Evolutionary conservation across 1,140 invertebrate species (phyloP).

Genomic region (Popillia japonica): DNA sequence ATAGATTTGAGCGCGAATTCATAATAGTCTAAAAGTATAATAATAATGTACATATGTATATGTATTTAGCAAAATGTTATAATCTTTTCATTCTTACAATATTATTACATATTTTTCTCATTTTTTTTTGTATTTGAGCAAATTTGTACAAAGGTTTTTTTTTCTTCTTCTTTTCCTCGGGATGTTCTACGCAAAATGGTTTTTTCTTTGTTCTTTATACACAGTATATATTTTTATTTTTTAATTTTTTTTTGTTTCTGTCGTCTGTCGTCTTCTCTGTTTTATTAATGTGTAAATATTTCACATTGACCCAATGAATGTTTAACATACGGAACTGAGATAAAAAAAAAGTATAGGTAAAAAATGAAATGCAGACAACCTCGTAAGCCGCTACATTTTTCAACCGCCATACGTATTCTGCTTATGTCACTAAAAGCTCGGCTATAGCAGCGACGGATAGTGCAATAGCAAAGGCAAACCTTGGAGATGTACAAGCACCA

Average conservation of each 20-base stretch:
- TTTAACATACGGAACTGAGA: background rate
- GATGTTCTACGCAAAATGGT: background rate
- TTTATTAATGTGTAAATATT: too few species aligned
- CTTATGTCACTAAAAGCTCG: conserved; percentile 54
- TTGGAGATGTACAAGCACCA: conserved; percentile 59
- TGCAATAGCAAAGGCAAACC: conserved; percentile 56
- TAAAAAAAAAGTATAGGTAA: too few species aligned
- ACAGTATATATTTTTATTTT: background rate
- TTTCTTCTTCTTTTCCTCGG: too few species aligned
- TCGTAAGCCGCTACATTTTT: conserved; percentile 6
- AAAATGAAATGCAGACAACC: conserved; percentile 5
- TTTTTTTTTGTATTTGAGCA: conserved; percentile 1
- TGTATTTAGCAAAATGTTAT: background rate
- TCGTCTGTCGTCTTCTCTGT: too few species aligned
- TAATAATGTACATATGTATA: too few species aligned
- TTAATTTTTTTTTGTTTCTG: background rate
- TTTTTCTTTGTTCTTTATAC: conserved; percentile 2
- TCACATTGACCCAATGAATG: background rate
- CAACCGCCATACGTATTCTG: conserved; percentile 1
- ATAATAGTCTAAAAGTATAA: conserved; percentile 8
- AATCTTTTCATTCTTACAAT: background rate
- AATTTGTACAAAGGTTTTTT: conserved; percentile 7
- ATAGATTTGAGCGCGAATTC: background rate
- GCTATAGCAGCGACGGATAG: conserved; percentile 56
- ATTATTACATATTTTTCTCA: background rate